Evolutionary conservation across 2,888 invertebrate genomes (phyloP), one percentile per base, ranked within the genome.

Genomic region (Melangyna quadrimaculata): DNA sequence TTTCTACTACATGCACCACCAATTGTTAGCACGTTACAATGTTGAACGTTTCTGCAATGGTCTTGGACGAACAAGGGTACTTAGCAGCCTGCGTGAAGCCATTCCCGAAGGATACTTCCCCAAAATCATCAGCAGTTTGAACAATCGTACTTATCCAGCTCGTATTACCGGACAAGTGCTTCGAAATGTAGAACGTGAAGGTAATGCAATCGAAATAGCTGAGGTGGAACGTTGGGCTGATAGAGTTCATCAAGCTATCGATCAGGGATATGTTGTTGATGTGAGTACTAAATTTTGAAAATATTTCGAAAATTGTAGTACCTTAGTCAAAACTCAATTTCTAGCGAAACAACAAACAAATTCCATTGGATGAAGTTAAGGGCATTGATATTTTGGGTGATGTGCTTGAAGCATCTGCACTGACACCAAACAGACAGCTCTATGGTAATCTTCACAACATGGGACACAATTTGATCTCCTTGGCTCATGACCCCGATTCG

Each of bases 361-460:
- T 90, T 43, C 89, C 90, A 2, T 74, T 92, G 61, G 91, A 91
- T 74, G 89, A 88, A 87, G 93, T 93, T 32, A 93, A 93, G 0
- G 97, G 97, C 17, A 96, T 97, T 88, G 96, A 97, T 89, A 92
- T 95, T 4, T 93, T 97, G 40, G 97, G 97, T 17, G 96, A 97
- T 91, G 93, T 97, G 80, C 92, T 97, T 88, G 97, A 97, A 91
- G 93, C 96, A 0, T 94, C 94, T 51, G 93, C 94, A 59, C 91
- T 96, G 29, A 95, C 96, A 32, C 93, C 94, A 6, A 96, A 97
- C 92, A 92, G 93, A 0, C 93, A 93, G 55, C 94, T 95, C 89
- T 97, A 96, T 90, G 97, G 97, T 0, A 95, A 96, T 91, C 89
- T 97, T 59, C 97, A 97, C 91, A 97, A 97, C 92, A 94, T 95